Conservation (phyloP, 2,888 invertebrate species). For the Herminia tarsipennalis region DNA sequence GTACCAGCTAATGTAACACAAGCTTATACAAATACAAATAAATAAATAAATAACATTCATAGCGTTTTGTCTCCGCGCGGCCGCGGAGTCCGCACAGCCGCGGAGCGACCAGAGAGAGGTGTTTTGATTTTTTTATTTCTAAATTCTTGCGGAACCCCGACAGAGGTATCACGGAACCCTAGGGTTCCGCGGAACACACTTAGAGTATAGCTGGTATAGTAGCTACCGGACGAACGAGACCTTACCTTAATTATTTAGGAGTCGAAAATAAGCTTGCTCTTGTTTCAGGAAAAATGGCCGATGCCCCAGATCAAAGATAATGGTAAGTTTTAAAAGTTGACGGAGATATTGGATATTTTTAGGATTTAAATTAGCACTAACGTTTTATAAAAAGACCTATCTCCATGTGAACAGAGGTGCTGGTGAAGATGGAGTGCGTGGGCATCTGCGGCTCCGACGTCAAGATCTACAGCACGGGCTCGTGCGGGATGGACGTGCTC, state of each 20-base stretch:
- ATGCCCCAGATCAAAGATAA: conserved; percentile 90
- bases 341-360: neutral
- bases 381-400: neutral
- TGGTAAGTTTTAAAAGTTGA: conserved; percentile 82
- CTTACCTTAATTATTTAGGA: neutral
- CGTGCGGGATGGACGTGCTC: conserved; percentile 93
- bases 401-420: conserved; percentile 87
- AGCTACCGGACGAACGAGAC: neutral
- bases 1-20: no score
- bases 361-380: neutral
- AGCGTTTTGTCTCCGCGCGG: no score
- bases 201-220: no score
- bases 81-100: no score
- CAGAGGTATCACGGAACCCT: no score
- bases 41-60: no score
- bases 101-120: no score
- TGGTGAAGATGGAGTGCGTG: conserved; percentile 93
- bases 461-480: conserved; percentile 92
- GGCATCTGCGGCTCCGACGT: conserved; percentile 99
- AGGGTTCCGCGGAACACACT: no score
- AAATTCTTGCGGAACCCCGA: no score
- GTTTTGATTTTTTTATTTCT: no score
- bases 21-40: no score
- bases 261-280: neutral
- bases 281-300: conserved; percentile 90